Evolutionary conservation across 2,113 vertebrate species (phyloP), one percentile per base, ranked within the genome.

Genomic region (Steatornis caripensis): DNA sequence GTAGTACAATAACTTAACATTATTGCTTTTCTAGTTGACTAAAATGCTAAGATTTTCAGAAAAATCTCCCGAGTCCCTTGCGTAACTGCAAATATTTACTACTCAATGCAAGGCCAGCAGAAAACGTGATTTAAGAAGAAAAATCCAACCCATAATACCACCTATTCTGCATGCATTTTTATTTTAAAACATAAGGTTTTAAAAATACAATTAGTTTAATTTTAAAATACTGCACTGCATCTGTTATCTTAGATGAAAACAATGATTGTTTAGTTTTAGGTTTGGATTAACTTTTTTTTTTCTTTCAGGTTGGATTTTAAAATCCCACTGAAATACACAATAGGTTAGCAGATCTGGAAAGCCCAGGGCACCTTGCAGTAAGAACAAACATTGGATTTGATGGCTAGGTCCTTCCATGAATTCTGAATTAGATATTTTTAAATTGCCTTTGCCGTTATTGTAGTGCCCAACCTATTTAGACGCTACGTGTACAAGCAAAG

Each of bases 11-110:
- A 94, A 81, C 45, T 95, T 78, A 34, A 64, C 39, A 3, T 39
- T 66, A 55, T 32, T 93, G 84, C 64, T 85, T 85, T 91, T 66
- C 86, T 32, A 75, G 62, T 95, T 95, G 90, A 87, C 75, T 86
- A 49, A 89, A 89, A 94, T 66, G 26, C 91, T 62, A 5, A 58
- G 36, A n/a, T 68, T 91, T 94, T 89, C 87, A 93, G 92, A 60
- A 76, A 64, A 94, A 46, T 75, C 74, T 84, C 75, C 69, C 1
- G 1, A 75, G 43, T 45, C 84, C 34, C 41, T n/a, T 72, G 29
- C 76, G 57, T 89, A 53, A 90, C 36, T 93, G 45, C 65, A 94
- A 69, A 57, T 54, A 83, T 53, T 49, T 54, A 48, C 69, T 72
- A 26, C 54, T 70, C 26, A 8, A 4, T 43, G 54, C 88, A 66